Percentiles rank a stretch among this genome's conserved stretches.
phyloP scores from a whole-genome alignment of 2,113 vertebrate genomes.

The Xyrauchen texanus region DNA sequence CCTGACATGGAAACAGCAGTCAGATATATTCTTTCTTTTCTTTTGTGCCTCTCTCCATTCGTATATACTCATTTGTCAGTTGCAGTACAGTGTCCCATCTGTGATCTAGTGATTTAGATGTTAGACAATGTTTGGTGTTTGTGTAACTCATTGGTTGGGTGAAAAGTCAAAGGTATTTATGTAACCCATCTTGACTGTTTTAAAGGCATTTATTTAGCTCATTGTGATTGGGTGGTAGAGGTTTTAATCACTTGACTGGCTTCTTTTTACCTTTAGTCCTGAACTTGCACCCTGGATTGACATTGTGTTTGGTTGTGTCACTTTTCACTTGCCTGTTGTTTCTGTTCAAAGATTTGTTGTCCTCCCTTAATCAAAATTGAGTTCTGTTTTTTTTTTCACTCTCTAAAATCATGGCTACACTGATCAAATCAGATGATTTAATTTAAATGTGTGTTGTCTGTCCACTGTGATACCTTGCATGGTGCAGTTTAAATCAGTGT shows the following conservation, averaged over 20 bases:
- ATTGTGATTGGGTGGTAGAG: slow-evolving; percentile 34
- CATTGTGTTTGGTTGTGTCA: slow-evolving; percentile 12
- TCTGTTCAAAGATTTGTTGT: not conserved
- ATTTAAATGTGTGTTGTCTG: not conserved
- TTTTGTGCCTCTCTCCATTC: not conserved
- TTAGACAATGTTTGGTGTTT: slow-evolving; percentile 11
- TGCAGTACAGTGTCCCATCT: slow-evolving; percentile 3
- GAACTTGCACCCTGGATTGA: not conserved
- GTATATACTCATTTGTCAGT: not conserved
- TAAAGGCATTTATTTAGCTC: slow-evolving; percentile 5
- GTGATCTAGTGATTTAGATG: slow-evolving; percentile 26
- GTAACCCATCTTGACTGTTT: slow-evolving; percentile 27
- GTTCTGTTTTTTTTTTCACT: not conserved
- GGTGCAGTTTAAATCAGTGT: not conserved
- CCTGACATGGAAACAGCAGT: slow-evolving; percentile 45
- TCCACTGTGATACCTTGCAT: slow-evolving; percentile 26
- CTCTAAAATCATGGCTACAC: not conserved
- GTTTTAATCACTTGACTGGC: slow-evolving; percentile 1
- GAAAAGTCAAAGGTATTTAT: slow-evolving; percentile 35
- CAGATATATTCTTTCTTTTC: not conserved
- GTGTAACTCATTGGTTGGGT: slow-evolving; percentile 28
- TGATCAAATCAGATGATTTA: not conserved
- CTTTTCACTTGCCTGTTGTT: slow-evolving; percentile 15
- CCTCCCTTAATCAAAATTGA: not conserved
- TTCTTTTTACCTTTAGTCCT: slow-evolving; percentile 14